These are phyloP conservation scores for Brachystomella parvula DNA, from an alignment of 1,140 invertebrate species.

Conservation along the genomic window DNA sequence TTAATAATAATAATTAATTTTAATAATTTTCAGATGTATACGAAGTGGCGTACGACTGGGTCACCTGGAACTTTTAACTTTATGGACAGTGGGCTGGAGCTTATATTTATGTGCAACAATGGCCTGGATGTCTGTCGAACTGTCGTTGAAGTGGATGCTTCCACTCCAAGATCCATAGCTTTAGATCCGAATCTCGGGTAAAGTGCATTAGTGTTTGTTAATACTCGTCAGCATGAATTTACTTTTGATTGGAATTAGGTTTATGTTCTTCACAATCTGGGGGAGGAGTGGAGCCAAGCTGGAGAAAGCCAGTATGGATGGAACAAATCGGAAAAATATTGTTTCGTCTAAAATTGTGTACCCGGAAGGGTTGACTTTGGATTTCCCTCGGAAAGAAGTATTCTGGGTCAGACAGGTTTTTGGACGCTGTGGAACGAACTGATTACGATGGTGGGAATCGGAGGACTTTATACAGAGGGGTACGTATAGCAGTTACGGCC, in stretches of 20 bases:
- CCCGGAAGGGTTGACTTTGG: constrained; percentile 60
- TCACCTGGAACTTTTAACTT: constrained; percentile 78
- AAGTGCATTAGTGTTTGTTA: constrained; percentile 18
- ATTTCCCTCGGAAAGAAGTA: constrained; percentile 60
- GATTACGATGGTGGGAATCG: constrained; percentile 61
- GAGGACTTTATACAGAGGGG: constrained; percentile 54
- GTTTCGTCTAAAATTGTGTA: constrained; percentile 60
- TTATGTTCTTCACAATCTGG: constrained; percentile 71
- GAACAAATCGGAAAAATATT: constrained; percentile 48
- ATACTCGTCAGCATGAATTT: background rate
- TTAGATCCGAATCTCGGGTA: constrained; percentile 70
- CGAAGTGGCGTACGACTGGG: constrained; percentile 74
- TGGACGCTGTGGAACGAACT: constrained; percentile 62
- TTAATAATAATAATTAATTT: constrained; percentile 9
- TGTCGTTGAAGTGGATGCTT: constrained; percentile 60
- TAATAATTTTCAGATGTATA: constrained; percentile 50
- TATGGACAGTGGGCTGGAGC: constrained; percentile 61
- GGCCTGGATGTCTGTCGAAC: constrained; percentile 57
- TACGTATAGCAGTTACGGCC: constrained; percentile 15
- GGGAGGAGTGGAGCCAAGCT: constrained; percentile 51
- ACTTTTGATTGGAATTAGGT: constrained; percentile 43
- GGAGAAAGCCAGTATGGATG: constrained; percentile 55
- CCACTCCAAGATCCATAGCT: constrained; percentile 66
- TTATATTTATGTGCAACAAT: constrained; percentile 61
- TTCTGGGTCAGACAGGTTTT: constrained; percentile 73